phyloP scores from a whole-genome alignment of 2,888 invertebrate genomes.

The Acrobasis consociella region DNA sequence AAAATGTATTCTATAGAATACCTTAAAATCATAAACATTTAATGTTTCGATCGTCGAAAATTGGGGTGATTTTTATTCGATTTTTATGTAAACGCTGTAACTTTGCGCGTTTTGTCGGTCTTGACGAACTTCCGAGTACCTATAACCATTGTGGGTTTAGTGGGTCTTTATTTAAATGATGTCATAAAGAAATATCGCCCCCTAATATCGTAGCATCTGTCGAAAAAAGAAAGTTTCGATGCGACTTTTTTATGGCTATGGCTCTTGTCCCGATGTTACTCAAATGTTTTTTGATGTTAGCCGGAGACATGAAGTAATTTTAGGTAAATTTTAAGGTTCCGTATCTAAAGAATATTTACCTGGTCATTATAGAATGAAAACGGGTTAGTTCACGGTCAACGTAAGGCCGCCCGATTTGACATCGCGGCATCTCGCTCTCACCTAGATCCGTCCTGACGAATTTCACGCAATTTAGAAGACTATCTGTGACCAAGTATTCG shows the following conservation, averaged over 20 bases:
- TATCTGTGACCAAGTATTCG: too few relatives aligned
- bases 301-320: conserved; percentile 33
- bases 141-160: conserved; percentile 52
- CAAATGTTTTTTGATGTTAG: conserved; percentile 61
- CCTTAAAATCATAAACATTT: conserved; percentile 3
- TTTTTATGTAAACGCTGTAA: conserved; percentile 16
- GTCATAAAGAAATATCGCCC: conserved; percentile 69
- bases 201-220: conserved; percentile 72
- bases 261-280: conserved; percentile 57
- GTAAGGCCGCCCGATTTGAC: too few relatives aligned
- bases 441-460: too few relatives aligned
- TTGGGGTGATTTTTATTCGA: conserved; percentile 12
- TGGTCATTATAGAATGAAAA: too few relatives aligned
- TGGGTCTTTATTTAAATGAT: conserved; percentile 71
- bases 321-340: conserved; percentile 15
- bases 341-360: too few relatives aligned
- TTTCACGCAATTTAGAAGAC: too few relatives aligned
- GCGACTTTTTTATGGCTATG: conserved; percentile 65
- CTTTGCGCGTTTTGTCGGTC: conserved; percentile 25
- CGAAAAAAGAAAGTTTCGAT: conserved; percentile 66
- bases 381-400: too few relatives aligned
- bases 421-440: too few relatives aligned
- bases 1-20: too few relatives aligned
- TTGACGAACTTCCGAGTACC: conserved; percentile 51
- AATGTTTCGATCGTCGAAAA: conserved; percentile 12